These are phyloP conservation scores for Listronotus oregonensis DNA, from an alignment of 1,140 invertebrate species.

Conservation along the genomic window DNA sequence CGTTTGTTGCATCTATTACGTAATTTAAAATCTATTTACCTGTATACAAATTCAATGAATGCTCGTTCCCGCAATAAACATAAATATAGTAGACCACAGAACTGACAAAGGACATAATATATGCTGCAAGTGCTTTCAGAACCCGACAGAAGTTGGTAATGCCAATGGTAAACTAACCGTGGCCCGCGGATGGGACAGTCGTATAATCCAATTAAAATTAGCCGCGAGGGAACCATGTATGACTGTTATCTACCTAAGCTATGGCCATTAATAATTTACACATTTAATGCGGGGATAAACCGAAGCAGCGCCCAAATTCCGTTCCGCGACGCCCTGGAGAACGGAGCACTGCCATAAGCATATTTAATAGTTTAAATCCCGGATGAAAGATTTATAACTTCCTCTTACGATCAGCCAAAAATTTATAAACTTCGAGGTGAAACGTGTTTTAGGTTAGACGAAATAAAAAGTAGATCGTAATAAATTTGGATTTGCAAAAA, in stretches of 20 bases:
- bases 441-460: too few relatives aligned
- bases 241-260: slow-evolving; percentile 52
- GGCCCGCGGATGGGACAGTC: slow-evolving; percentile 35
- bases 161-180: slow-evolving; percentile 26
- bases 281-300: slow-evolving; percentile 47
- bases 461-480: too few relatives aligned
- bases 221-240: slow-evolving; percentile 48
- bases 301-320: slow-evolving; percentile 25
- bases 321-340: slow-evolving; percentile 24
- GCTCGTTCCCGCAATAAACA: too few relatives aligned
- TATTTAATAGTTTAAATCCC: slow-evolving; percentile 39
- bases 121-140: slow-evolving; percentile 13
- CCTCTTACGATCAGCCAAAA: slow-evolving; percentile 2
- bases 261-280: slow-evolving; percentile 51
- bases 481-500: too few relatives aligned
- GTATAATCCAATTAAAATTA: slow-evolving; percentile 54
- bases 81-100: not conserved
- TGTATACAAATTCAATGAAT: too few relatives aligned
- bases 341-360: slow-evolving; percentile 23
- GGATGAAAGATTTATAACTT: slow-evolving; percentile 26
- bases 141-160: slow-evolving; percentile 18
- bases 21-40: too few relatives aligned
- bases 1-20: too few relatives aligned
- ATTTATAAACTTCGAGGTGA: slow-evolving; percentile 8
- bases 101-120: slow-evolving; percentile 1